Evolutionary conservation across 92 coral and sea anemone species (phyloP).

Genomic region (Epizoanthus stellaris): DNA sequence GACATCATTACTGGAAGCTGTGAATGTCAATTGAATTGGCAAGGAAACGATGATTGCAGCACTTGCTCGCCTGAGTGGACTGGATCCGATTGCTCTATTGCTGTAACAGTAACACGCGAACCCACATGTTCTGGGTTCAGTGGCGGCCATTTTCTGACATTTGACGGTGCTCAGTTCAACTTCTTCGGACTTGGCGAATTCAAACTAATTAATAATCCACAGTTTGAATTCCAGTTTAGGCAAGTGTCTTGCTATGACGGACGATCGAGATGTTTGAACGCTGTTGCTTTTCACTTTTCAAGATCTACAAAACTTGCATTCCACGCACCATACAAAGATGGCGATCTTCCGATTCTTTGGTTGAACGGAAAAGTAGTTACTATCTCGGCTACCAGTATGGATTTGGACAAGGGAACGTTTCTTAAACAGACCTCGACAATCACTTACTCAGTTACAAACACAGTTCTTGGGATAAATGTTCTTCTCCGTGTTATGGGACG

Average conservation of each 20-base stretch:
- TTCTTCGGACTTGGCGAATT: conserved; percentile 66
- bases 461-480: conserved; percentile 34
- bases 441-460: conserved; percentile 37
- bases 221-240: conserved; percentile 56
- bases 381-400: conserved; percentile 26
- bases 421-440: conserved; percentile 52
- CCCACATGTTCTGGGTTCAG: conserved; percentile 71
- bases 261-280: conserved; percentile 61
- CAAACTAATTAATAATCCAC: conserved; percentile 50
- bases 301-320: conserved; percentile 45
- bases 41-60: conserved; percentile 61
- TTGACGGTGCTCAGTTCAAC: conserved; percentile 65
- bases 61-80: conserved; percentile 67
- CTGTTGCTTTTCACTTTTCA: conserved; percentile 58
- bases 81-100: conserved; percentile 62
- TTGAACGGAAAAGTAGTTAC: conserved; percentile 37
- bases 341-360: conserved; percentile 45
- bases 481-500: conserved; percentile 51
- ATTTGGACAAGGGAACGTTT: conserved; percentile 35
- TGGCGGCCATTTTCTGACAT: conserved; percentile 71
- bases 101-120: conserved; percentile 41
- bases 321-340: conserved; percentile 53
- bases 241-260: conserved; percentile 73
- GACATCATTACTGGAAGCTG: conserved; percentile 56
- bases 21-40: conserved; percentile 63